Evolutionary conservation across 2,797 vertebrate genomes (phyloP).

Genomic region (Eptatretus atami): DNA sequence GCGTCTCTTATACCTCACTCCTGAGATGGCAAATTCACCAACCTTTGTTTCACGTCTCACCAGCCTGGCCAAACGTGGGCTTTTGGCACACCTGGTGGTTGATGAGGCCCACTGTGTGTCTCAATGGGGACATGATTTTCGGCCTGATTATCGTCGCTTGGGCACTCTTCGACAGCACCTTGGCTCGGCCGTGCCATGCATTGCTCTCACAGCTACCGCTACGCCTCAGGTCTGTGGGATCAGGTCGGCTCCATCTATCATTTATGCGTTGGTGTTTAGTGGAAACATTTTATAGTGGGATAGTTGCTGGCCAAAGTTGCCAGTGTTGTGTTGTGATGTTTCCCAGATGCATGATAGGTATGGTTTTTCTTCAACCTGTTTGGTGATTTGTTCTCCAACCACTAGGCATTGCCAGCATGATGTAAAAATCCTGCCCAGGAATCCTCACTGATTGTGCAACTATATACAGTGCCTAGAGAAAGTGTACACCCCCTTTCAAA

Average conservation of each 20-base stretch:
- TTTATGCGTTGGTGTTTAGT: too few relatives aligned
- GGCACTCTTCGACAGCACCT: constrained; percentile 25
- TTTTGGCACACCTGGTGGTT: constrained; percentile 50
- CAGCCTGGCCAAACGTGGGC: constrained; percentile 26
- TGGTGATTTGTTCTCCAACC: too few relatives aligned
- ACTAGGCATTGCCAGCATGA: too few relatives aligned
- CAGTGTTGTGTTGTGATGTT: too few relatives aligned
- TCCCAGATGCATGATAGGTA: too few relatives aligned
- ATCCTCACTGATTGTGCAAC: too few relatives aligned
- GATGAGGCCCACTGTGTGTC: constrained; percentile 93
- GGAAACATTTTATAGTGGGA: too few relatives aligned
- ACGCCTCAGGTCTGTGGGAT: constrained; percentile 16
- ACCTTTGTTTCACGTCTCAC: constrained; percentile 47
- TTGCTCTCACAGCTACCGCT: constrained; percentile 70
- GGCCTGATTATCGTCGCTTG: constrained; percentile 67
- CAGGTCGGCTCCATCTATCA: neutral
- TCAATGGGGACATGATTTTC: constrained; percentile 90
- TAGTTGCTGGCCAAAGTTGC: too few relatives aligned
- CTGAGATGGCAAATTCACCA: constrained; percentile 66
- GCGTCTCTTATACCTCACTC: constrained; percentile 70
- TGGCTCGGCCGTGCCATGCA: constrained; percentile 21
- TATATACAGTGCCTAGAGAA: too few relatives aligned
- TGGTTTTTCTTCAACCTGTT: too few relatives aligned
- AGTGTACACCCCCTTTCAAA: too few relatives aligned
- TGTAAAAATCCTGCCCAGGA: too few relatives aligned